phyloP scores from a whole-genome alignment of 2,888 invertebrate genomes.

The Hemithea aestivaria region DNA sequence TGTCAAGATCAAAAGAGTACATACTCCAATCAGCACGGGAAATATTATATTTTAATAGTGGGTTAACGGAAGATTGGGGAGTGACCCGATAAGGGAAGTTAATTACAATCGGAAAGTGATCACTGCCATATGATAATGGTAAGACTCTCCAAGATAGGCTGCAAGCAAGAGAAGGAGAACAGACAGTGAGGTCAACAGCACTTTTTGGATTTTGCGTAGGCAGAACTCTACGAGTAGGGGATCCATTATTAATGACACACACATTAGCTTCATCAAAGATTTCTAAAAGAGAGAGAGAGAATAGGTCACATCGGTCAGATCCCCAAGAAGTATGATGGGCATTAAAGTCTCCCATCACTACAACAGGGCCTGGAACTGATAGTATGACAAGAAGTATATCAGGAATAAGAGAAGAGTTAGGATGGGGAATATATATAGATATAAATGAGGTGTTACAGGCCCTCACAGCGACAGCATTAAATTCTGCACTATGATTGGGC shows the following conservation, averaged over 20 bases:
- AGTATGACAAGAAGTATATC: background rate
- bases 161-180: conserved; percentile 9
- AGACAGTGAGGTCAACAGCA: conserved; percentile 26
- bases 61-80: background rate
- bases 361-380: conserved; percentile 6
- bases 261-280: conserved; percentile 19
- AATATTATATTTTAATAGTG: conserved; percentile 14
- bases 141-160: conserved; percentile 12
- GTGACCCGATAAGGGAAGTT: background rate
- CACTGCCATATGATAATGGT: conserved; percentile 16
- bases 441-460: conserved; percentile 15
- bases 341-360: conserved; percentile 17
- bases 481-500: conserved; percentile 4
- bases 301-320: conserved; percentile 5
- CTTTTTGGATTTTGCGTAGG: conserved; percentile 20
- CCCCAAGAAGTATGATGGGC: conserved; percentile 21
- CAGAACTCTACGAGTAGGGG: conserved; percentile 17
- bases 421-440: conserved; percentile 20
- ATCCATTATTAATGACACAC: conserved; percentile 26
- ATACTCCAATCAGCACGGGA: conserved; percentile 9
- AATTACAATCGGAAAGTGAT: conserved; percentile 24
- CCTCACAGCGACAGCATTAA: conserved; percentile 21
- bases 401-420: conserved; percentile 3
- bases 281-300: conserved; percentile 11
- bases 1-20: conserved; percentile 2